Evolutionary conservation across 2,888 invertebrate genomes (phyloP), one percentile per base, ranked within the genome.

Genomic region (Thecocarcelia acutangulata): DNA sequence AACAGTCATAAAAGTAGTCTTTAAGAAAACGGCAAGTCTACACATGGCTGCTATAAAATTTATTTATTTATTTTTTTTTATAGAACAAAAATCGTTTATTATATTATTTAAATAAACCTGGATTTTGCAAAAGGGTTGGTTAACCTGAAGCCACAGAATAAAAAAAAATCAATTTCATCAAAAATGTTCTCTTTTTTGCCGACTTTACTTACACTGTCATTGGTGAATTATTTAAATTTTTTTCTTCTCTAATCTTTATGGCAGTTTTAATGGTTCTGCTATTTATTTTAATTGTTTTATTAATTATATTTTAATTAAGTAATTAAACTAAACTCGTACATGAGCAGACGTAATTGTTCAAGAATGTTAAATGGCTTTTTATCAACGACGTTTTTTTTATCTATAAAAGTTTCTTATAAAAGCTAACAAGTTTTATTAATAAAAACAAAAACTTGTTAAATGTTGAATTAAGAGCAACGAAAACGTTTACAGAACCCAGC

Each of bases 301-400:
- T 74, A 78, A 82, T 78, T 78, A 70, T 66, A 78, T 50, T 82
- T 82, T 74, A 74, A 82, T 82, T 70, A 82, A 78, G 82, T 78
- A 74, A 82, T 82, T 74, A 77, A 82, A 82, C 64, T 72, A 42
- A 42, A 24, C 40, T 59, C 44, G 44, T 19, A 46, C 59, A 59
- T 59, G 46, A 66, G 37, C 48, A 40, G 28, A 40, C 19, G 52
- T 74, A 82, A 64, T 70, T 74, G 54, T 24, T 63, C n/a, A 73
- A 58, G 81, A 81, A 77, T 81, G 63, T 69, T 77, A 54, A 70
- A 52, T 52, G 28, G 44, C 40, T 64, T 40, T 63, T 42, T 68
- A 54, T 17, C 5, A 33, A 8, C 33, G 8, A 33, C 33, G 33
- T 33, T 33, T 61, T 63, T 44, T 12, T 21, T 21, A 6, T 52